Percentiles rank a stretch among this genome's conserved stretches.
These are phyloP conservation scores for Brachionus paranguensis DNA, from an alignment of 1,140 invertebrate genomes.

Conservation along the genomic window DNA sequence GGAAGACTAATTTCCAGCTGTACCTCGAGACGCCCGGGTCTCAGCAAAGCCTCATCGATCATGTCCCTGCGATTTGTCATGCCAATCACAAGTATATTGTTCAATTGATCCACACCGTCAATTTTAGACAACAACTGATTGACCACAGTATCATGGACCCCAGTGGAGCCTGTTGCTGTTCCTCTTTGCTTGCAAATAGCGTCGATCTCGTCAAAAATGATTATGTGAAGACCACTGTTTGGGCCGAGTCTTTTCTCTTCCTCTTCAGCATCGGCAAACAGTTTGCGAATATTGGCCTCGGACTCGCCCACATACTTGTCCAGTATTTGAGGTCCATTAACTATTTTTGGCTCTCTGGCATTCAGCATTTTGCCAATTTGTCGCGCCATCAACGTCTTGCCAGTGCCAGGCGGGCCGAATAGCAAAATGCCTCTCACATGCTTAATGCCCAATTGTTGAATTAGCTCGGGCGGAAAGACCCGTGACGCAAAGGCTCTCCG, in stretches of 20 bases:
- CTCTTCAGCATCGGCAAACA: conserved; percentile 98
- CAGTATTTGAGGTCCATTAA: conserved; percentile 98
- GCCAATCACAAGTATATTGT: conserved; percentile 98
- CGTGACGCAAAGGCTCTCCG: conserved; percentile 93
- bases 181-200: conserved; percentile 98
- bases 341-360: conserved; percentile 95
- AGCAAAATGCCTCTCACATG: conserved; percentile 91
- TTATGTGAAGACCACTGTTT: conserved; percentile 95
- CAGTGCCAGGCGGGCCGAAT: conserved; percentile 93
- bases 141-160: conserved; percentile 95
- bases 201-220: conserved; percentile 99
- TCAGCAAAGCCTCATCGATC: conserved; percentile 95
- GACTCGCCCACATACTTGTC: conserved; percentile 99
- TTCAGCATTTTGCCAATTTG: conserved; percentile 99
- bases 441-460: conserved; percentile 89
- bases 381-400: conserved; percentile 97
- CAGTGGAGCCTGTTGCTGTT: conserved; percentile 66
- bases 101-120: conserved; percentile 96
- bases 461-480: conserved; percentile 95
- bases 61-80: conserved; percentile 87
- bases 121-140: conserved; percentile 98
- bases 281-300: conserved; percentile 88
- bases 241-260: conserved; percentile 74
- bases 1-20: conserved; percentile 72
- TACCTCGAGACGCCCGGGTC: conserved; percentile 93